These are phyloP conservation scores for Diaprepes abbreviatus DNA, from an alignment of 2,888 invertebrate genomes.

Conservation along the genomic window DNA sequence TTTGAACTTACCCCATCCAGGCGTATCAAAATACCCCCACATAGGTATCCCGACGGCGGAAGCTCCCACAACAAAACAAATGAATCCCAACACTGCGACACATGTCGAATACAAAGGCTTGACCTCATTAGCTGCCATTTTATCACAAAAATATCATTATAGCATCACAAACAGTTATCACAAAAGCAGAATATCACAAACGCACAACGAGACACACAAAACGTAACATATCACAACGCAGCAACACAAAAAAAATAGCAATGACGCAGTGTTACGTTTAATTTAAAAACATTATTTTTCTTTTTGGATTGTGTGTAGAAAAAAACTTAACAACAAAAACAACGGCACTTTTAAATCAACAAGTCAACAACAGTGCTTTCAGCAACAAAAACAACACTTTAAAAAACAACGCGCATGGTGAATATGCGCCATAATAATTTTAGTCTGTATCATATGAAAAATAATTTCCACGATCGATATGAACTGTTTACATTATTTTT, in stretches of 20 bases:
- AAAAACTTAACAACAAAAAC: neutral
- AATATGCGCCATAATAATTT: neutral
- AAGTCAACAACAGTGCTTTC: constrained; percentile 4
- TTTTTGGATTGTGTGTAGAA: neutral
- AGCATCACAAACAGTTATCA: constrained; percentile 52
- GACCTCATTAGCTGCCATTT: constrained; percentile 71
- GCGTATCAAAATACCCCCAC: constrained; percentile 88
- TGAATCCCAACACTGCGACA: constrained; percentile 80
- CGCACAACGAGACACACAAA: constrained; percentile 5
- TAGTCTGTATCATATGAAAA: constrained; percentile 11
- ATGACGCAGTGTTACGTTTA: neutral
- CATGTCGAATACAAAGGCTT: constrained; percentile 79
- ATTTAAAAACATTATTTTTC: neutral
- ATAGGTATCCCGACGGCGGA: constrained; percentile 87
- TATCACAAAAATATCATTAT: constrained; percentile 53
- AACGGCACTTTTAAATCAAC: constrained; percentile 14
- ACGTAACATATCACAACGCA: neutral
- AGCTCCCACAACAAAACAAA: constrained; percentile 85
- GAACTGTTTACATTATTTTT: constrained; percentile 32
- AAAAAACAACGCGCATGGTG: neutral
- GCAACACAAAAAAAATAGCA: neutral
- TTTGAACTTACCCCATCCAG: constrained; percentile 71
- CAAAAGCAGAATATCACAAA: constrained; percentile 24
- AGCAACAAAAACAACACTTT: neutral
- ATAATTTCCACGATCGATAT: constrained; percentile 29